Conservation (phyloP, 2,888 invertebrate genomes). For the Cephonodes hylas region DNA sequence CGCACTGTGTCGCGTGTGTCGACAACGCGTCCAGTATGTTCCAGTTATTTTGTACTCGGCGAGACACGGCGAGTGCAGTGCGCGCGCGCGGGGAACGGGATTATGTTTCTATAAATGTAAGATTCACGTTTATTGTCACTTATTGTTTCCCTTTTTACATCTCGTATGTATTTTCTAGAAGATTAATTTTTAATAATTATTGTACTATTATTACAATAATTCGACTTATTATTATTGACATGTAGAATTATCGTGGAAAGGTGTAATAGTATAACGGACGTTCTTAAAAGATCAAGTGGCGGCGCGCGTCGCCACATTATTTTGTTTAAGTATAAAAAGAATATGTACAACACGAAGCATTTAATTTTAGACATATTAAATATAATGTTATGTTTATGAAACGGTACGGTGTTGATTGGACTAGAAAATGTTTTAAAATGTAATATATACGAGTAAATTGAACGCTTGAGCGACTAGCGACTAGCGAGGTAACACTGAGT, state of each 20-base stretch:
- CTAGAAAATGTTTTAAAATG: slow-evolving; percentile 42
- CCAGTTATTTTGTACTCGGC: slow-evolving; percentile 11
- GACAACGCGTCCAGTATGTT: slow-evolving; percentile 5
- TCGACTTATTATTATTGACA: slow-evolving; percentile 66
- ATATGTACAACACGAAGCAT: slow-evolving; percentile 80
- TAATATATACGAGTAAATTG: slow-evolving; percentile 41
- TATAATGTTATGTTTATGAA: slow-evolving; percentile 70
- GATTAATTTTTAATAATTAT: slow-evolving; percentile 72
- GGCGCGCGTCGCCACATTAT: slow-evolving; percentile 34
- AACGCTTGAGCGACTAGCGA: slow-evolving; percentile 63
- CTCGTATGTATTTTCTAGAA: slow-evolving; percentile 71
- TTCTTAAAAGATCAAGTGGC: slow-evolving; percentile 48
- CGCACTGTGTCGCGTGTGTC: slow-evolving; percentile 29
- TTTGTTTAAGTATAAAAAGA: slow-evolving; percentile 52
- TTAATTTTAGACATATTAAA: slow-evolving; percentile 78
- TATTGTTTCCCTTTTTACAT: slow-evolving; percentile 68
- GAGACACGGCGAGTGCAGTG: background rate
- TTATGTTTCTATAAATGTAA: slow-evolving; percentile 53
- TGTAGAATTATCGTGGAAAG: slow-evolving; percentile 70
- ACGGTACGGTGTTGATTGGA: slow-evolving; percentile 11
- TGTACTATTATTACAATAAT: slow-evolving; percentile 73
- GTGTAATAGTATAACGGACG: slow-evolving; percentile 54
- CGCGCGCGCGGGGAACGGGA: background rate
- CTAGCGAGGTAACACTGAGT: slow-evolving; percentile 55
- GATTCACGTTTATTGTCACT: slow-evolving; percentile 71